phyloP scores from a whole-genome alignment of 2,888 invertebrate genomes.

The Phalera bucephala region DNA sequence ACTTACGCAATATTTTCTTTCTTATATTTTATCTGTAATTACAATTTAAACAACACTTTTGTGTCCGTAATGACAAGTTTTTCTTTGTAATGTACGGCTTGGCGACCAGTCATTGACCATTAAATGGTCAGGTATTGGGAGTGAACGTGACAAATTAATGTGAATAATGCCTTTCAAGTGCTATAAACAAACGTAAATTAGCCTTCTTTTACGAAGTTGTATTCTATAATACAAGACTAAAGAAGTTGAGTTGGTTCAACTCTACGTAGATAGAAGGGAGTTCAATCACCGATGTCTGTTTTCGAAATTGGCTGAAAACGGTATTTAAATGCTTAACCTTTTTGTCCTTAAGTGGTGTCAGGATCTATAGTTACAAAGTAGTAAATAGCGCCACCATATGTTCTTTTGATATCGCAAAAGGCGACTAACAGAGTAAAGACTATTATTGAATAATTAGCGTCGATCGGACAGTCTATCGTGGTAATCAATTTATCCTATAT shows the following conservation, averaged over 20 bases:
- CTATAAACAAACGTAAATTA: neutral
- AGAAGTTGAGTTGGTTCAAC: neutral
- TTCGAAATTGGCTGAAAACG: too few species aligned
- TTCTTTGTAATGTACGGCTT: conserved; percentile 9
- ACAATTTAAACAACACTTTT: conserved; percentile 3
- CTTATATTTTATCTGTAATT: conserved; percentile 7
- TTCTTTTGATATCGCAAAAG: too few species aligned
- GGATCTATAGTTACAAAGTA: too few species aligned
- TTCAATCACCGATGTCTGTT: neutral
- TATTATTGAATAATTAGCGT: too few species aligned
- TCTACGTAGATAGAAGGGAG: neutral
- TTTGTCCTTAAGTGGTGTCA: too few species aligned
- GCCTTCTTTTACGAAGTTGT: neutral
- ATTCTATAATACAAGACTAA: neutral
- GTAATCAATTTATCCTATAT: too few species aligned
- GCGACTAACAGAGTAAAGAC: too few species aligned
- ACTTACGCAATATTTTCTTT: conserved; percentile 19
- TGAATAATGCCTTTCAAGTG: neutral
- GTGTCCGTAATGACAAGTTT: neutral
- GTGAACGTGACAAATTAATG: neutral
- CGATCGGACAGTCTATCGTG: too few species aligned
- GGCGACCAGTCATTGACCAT: neutral
- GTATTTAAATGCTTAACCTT: too few species aligned
- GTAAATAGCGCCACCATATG: too few species aligned
- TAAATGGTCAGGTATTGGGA: neutral